Evolutionary conservation across 2,888 invertebrate species (phyloP), one percentile per base, ranked within the genome.

Genomic region (Dynastes grantii): DNA sequence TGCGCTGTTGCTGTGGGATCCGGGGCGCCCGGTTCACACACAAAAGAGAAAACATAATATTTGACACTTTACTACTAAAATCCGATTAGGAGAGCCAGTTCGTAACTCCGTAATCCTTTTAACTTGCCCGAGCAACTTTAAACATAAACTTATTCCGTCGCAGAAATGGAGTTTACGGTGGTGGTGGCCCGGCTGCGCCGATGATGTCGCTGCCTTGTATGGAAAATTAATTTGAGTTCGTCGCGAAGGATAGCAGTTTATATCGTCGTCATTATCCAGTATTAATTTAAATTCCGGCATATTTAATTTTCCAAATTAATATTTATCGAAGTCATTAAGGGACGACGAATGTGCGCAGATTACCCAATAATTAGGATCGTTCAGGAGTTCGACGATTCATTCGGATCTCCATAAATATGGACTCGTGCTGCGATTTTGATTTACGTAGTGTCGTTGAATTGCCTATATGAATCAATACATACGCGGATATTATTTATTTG

Each of bases 21-120:
- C 70, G 58, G 58, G 73, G 29, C 73, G 77, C 53, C 65, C 55
- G 79, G 67, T 78, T 11, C 79, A 68, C 55, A 68, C 68, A 68
- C 53, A 53, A 53, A 68, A 65, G 51, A 51, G 64, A 65, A 80
- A 80, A 80, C 80, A 80, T 80, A 80, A 78, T 80, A 80, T 80
- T 80, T 80, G 78, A 80, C 80, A 78, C 76, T 80, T 80, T 80
- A 80, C 80, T 80, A 78, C 76, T 71, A 71, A 80, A 80, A 80
- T 78, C 80, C 78, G 80, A 80, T 80, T 80, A 80, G 63, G 76
- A 58, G 76, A 68, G 80, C 70, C 80, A 77, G 77, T 45, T 67
- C 75, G 77, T 78, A 73, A 61, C 64, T 61, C 55, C 32, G 67
- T 78, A 78, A 80, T 78, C 78, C 76, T 45, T 61, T 75, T 75